Evolutionary conservation across 2,888 invertebrate species (phyloP).

Genomic region (Synanthedon vespiformis): DNA sequence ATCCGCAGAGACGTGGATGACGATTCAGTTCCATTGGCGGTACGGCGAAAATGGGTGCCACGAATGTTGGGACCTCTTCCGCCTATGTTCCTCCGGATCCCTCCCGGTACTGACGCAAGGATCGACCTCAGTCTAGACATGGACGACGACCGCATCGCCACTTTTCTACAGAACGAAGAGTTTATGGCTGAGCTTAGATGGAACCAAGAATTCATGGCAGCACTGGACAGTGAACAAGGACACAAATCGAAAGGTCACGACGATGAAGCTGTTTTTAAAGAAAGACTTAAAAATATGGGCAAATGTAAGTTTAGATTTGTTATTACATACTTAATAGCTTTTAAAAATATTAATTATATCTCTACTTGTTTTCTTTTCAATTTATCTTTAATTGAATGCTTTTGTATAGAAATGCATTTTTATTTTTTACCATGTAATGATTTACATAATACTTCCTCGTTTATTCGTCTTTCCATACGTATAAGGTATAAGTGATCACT

Average conservation of each 20-base stretch:
- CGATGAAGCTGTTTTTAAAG: slow-evolving; percentile 81
- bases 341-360: background rate
- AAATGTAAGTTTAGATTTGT: slow-evolving; percentile 67
- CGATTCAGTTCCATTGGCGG: slow-evolving; percentile 52
- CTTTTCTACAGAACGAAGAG: slow-evolving; percentile 90
- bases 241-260: slow-evolving; percentile 61
- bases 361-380: no score
- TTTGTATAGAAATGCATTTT: no score
- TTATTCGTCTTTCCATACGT: no score
- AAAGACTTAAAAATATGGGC: slow-evolving; percentile 84
- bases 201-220: slow-evolving; percentile 89
- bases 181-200: slow-evolving; percentile 87
- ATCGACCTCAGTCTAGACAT: slow-evolving; percentile 71
- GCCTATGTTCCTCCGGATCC: slow-evolving; percentile 80
- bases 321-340: background rate
- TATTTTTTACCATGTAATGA: no score
- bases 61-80: slow-evolving; percentile 83
- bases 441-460: no score
- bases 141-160: slow-evolving; percentile 88
- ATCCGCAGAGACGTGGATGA: slow-evolving; percentile 51
- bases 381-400: no score
- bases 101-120: slow-evolving; percentile 56
- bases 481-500: no score
- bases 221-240: slow-evolving; percentile 80
- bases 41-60: slow-evolving; percentile 79